Base-by-base conservation (phyloP, 2,797 vertebrate genomes). In the Triplophysa bombifrons region DNA sequence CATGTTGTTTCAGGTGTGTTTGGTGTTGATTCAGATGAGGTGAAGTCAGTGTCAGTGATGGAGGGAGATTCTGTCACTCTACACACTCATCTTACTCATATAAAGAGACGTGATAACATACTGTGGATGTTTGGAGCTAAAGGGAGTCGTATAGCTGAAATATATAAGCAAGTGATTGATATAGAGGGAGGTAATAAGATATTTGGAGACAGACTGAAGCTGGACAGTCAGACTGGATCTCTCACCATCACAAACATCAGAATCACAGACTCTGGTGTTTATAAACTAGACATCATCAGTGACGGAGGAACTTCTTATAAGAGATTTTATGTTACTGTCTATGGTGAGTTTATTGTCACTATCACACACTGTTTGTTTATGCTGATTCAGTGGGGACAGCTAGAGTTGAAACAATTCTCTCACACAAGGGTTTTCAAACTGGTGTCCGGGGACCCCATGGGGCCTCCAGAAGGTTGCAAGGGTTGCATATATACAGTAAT, bases 131-230 rank as follows among this genome's bases (percentile, higher is more conserved):
- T 30, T 30, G 27, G 27, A 30, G 2, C 27, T 30, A 30, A 67
- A 27, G 51, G 16, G 0, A 56, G 10, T 30, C 51, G n/a, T 0
- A 67, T 76, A 0, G 63, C 74, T 67, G 48, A 56, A n/a, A 2
- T 76, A 0, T 5, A 55, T 2, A 44, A 2, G 0, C 4, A 16
- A 0, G 4, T 0, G 1, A 55, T 56, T 3, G 0, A 67, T 0
- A 66, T 55, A 0, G 20, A 4, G 38, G 3, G 0, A 1, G 41
- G 8, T 38, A 4, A 12, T 66, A 2, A 0, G 2, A 38, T 0
- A 19, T 55, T 66, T 56, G 16, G 27, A 38, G 17, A 56, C 46
- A 66, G n/a, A 76, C 63, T 76, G 3, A 30, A 66, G 34, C 0
- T 67, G 27, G 4, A 30, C 27, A 30, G 27, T 30, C 17, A 50